phyloP scores from a whole-genome alignment of 2,888 invertebrate species.

The Phaedon cochleariae region DNA sequence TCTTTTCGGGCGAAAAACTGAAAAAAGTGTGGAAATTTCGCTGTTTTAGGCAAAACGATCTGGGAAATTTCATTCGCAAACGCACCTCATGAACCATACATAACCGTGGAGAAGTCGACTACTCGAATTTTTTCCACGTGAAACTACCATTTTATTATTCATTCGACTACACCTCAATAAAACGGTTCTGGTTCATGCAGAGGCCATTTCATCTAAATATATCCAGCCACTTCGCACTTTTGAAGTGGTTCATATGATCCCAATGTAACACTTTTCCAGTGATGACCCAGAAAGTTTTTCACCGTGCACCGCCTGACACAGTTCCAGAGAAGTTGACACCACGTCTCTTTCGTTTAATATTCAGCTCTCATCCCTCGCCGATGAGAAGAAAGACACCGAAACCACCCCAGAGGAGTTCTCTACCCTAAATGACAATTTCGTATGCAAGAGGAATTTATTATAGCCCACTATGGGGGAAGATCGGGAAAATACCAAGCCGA shows the following conservation, averaged over 20 bases:
- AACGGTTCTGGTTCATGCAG: too few species aligned
- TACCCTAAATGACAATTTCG: constrained; percentile 37
- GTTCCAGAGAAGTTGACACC: neutral
- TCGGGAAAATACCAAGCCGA: neutral
- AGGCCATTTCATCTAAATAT: too few species aligned
- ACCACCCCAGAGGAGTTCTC: constrained; percentile 34
- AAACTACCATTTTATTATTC: too few species aligned
- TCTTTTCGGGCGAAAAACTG: too few species aligned
- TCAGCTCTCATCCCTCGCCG: constrained; percentile 33
- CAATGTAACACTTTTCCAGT: neutral
- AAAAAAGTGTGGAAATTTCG: too few species aligned
- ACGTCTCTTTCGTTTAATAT: constrained; percentile 35
- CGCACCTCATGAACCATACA: too few species aligned
- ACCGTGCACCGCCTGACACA: neutral
- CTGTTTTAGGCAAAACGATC: too few species aligned
- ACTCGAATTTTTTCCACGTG: too few species aligned
- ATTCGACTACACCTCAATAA: too few species aligned
- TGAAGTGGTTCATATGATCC: neutral
- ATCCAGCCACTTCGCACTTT: too few species aligned
- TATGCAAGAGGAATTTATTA: constrained; percentile 36
- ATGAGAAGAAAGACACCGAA: constrained; percentile 33
- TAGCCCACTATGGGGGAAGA: neutral
- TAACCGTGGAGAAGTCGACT: too few species aligned
- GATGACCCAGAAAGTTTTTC: neutral
- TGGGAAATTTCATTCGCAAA: too few species aligned